These are phyloP conservation scores for Lamprotornis superbus DNA, from an alignment of 2,113 vertebrate genomes.

Conservation along the genomic window DNA sequence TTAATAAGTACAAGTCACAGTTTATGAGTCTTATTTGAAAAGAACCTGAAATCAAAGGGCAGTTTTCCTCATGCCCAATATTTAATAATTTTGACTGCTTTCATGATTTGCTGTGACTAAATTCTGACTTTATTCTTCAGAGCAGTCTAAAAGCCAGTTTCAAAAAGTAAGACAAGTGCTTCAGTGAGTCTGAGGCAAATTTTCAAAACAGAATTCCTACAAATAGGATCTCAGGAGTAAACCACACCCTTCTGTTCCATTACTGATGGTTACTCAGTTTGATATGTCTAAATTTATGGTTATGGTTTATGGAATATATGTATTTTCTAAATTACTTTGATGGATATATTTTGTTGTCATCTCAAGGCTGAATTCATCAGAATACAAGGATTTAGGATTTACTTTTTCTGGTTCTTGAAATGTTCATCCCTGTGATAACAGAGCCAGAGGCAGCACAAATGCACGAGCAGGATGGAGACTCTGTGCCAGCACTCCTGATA, in stretches of 20 bases:
- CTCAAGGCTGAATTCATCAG: background rate
- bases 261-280: background rate
- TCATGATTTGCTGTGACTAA: background rate
- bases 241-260: background rate
- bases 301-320: background rate
- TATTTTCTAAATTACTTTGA: background rate
- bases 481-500: background rate
- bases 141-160: background rate
- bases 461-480: background rate
- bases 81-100: background rate
- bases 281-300: background rate
- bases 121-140: background rate
- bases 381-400: background rate
- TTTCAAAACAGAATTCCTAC: slow-evolving; percentile 20
- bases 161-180: background rate
- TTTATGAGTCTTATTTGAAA: background rate
- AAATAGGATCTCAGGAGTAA: slow-evolving; percentile 30
- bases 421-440: background rate
- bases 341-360: background rate
- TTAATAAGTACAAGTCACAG: background rate
- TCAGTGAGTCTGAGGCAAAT: background rate
- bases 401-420: background rate
- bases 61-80: background rate
- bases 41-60: background rate
- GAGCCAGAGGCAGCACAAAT: background rate